A percentile compares a stretch with the other conserved stretches of the same genome.
These are phyloP conservation scores for Acanthosepion lycidas DNA, from an alignment of 2,888 invertebrate species.

Conservation along the genomic window DNA sequence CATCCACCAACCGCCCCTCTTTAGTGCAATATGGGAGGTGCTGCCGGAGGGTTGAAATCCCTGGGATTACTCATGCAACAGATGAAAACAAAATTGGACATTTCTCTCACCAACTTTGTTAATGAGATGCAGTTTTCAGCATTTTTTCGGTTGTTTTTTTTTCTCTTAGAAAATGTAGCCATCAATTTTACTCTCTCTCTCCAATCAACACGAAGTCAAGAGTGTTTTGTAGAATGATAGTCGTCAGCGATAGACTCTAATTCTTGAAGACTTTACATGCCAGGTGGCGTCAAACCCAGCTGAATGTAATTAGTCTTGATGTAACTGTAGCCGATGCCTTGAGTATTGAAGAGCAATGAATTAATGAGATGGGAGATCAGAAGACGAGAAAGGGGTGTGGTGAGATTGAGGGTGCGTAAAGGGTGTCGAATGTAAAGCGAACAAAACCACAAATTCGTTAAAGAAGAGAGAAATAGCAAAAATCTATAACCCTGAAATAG, in stretches of 20 bases:
- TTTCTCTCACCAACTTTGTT: not conserved
- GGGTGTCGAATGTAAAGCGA: not conserved
- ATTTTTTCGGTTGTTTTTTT: not conserved
- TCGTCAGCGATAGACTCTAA: conserved; percentile 33
- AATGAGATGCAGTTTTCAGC: not conserved
- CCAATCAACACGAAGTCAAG: conserved; percentile 6
- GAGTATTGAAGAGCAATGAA: conserved; percentile 33
- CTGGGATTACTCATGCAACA: no score
- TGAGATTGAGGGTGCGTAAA: not conserved
- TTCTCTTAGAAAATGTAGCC: no score
- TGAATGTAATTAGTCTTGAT: conserved; percentile 2
- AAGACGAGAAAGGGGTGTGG: not conserved
- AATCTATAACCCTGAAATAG: not conserved
- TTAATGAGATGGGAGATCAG: conserved; percentile 12
- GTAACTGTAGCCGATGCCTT: not conserved
- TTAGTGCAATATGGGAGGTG: no score
- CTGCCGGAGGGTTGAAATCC: no score
- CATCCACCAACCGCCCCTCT: no score
- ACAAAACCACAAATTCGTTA: not conserved
- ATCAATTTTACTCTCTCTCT: no score
- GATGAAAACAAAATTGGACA: no score
- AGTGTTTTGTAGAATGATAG: not conserved
- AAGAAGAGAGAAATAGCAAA: not conserved
- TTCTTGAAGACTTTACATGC: not conserved
- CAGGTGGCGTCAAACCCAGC: not conserved